phyloP scores from a whole-genome alignment of 1,140 invertebrate genomes.

The Pseudomyrmex pallidus region DNA sequence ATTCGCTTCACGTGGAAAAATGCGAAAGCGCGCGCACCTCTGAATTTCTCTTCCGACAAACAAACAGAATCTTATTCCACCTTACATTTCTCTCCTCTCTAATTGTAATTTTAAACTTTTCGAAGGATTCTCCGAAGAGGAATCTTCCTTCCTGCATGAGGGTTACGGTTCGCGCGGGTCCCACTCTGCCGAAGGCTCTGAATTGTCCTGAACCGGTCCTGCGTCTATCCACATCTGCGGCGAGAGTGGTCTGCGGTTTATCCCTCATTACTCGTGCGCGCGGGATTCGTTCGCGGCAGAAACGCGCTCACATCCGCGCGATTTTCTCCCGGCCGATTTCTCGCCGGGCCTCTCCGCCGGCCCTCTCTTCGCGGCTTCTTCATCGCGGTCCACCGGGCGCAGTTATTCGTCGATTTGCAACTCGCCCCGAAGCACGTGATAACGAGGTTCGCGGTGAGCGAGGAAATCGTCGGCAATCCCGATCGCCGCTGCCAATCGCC shows the following conservation, averaged over 20 bases:
- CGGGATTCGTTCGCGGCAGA: conserved; percentile 72
- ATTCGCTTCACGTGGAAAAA: no score
- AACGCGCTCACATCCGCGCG: conserved; percentile 58
- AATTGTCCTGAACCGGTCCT: conserved; percentile 66
- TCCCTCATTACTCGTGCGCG: conserved; percentile 68
- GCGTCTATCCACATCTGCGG: conserved; percentile 66
- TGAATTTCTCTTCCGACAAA: neutral
- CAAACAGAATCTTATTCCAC: neutral
- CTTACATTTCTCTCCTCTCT: neutral
- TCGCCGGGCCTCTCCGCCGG: conserved; percentile 13
- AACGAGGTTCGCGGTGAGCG: conserved; percentile 63
- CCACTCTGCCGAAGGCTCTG: conserved; percentile 20
- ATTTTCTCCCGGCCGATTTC: conserved; percentile 70
- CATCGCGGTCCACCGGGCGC: conserved; percentile 58
- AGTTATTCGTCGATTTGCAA: conserved; percentile 73
- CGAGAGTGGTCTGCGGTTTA: conserved; percentile 71
- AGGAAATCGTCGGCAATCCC: conserved; percentile 43
- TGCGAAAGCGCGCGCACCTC: no score
- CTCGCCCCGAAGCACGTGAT: conserved; percentile 70
- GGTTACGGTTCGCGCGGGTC: neutral
- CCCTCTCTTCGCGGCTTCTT: conserved; percentile 41
- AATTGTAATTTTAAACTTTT: conserved; percentile 23
- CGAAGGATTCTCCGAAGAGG: neutral
- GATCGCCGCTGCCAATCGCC: conserved; percentile 49
- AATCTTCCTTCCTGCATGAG: conserved; percentile 24